Conservation (phyloP, 2,888 invertebrate species). For the Caenorhabditis parvicauda region DNA sequence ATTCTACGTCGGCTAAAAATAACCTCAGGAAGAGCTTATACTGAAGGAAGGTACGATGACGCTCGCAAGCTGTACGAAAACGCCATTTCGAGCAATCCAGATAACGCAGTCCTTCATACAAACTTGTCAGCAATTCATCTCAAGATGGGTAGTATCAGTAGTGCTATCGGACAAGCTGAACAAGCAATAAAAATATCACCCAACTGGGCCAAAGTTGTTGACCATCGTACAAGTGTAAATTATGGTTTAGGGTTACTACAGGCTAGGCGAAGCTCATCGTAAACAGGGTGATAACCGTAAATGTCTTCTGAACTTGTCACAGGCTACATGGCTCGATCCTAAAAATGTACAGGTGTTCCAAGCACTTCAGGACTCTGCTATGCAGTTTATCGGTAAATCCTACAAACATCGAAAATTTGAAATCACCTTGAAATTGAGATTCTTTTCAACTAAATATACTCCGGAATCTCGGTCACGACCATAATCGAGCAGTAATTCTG, state of each 20-base stretch:
- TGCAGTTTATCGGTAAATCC: background rate
- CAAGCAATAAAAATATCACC: constrained; percentile 24
- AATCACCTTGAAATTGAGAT: too few species aligned
- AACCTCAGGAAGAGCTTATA: constrained; percentile 25
- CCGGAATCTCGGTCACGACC: constrained; percentile 15
- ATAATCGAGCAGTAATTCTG: constrained; percentile 19
- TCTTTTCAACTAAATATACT: constrained; percentile 22
- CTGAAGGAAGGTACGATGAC: constrained; percentile 29
- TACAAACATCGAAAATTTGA: too few species aligned
- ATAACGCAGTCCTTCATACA: constrained; percentile 36
- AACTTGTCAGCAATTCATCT: constrained; percentile 34
- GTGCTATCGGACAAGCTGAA: constrained; percentile 25
- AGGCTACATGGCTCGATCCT: constrained; percentile 15
- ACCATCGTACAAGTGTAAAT: background rate
- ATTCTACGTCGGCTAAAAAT: background rate
- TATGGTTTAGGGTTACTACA: constrained; percentile 14
- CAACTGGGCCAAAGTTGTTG: constrained; percentile 29
- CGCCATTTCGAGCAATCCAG: constrained; percentile 19
- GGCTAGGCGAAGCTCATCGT: constrained; percentile 13
- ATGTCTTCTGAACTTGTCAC: constrained; percentile 6
- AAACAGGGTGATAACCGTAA: background rate
- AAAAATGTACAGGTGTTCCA: constrained; percentile 11
- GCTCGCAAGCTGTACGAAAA: constrained; percentile 18
- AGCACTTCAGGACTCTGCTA: constrained; percentile 5
- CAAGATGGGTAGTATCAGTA: constrained; percentile 10